These are phyloP conservation scores for Leiothrix lutea DNA, from an alignment of 2,113 vertebrate species.

Conservation along the genomic window DNA sequence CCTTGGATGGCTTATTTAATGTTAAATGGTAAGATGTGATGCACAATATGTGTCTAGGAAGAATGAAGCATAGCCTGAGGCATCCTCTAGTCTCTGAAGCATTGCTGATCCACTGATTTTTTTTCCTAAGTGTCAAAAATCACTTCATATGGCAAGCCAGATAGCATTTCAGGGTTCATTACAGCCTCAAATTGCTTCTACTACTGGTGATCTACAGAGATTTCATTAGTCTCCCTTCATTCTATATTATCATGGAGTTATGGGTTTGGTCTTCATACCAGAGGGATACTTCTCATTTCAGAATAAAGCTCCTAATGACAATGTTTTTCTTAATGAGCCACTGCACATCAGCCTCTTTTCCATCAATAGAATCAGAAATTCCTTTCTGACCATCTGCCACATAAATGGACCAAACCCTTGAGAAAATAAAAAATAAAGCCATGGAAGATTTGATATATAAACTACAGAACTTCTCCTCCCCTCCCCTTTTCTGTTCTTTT, in stretches of 20 bases:
- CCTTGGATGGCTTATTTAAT: neutral
- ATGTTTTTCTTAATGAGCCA: neutral
- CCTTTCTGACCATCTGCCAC: neutral
- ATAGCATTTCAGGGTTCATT: neutral
- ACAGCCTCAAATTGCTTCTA: neutral
- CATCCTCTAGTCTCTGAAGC: neutral
- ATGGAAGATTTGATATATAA: neutral
- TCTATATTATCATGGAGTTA: neutral
- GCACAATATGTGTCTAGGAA: neutral
- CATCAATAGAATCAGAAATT: neutral
- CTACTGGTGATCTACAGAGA: neutral
- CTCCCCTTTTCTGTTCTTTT: neutral
- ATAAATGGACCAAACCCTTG: neutral
- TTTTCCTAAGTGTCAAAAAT: neutral
- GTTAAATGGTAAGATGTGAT: neutral
- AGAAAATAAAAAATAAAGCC: neutral
- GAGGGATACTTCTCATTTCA: neutral
- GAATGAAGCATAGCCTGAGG: neutral
- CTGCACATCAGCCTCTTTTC: neutral
- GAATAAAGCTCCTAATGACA: neutral
- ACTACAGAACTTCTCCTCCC: neutral
- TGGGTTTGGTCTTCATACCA: neutral
- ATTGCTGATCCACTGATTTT: neutral
- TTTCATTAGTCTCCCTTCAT: neutral
- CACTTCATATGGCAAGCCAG: neutral